Evolutionary conservation across 2,113 vertebrate species (phyloP).

Genomic region (Callipepla californica): DNA sequence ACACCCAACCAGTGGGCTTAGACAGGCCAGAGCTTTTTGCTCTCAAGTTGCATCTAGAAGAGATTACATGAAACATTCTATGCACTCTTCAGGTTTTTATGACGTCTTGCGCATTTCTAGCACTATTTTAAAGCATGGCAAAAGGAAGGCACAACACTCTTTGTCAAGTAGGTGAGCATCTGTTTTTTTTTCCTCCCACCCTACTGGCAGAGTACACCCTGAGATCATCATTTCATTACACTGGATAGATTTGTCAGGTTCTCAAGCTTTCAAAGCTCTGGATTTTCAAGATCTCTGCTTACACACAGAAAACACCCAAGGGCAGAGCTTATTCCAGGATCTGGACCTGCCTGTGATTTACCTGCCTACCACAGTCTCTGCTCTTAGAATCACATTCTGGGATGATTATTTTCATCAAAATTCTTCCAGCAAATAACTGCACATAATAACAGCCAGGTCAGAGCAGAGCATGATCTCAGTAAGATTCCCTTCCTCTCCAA

Average conservation of each 20-base stretch:
- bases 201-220: accelerated
- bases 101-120: not conserved
- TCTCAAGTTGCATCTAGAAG: not conserved
- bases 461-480: not conserved
- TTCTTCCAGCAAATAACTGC: not conserved
- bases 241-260: not conserved
- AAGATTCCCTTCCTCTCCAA: not conserved
- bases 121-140: not conserved
- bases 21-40: not conserved
- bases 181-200: not conserved
- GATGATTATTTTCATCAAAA: slow-evolving; percentile 1
- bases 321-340: not conserved
- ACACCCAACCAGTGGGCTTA: not conserved
- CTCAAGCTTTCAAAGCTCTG: not conserved
- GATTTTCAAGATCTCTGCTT: not conserved
- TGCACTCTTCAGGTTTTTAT: not conserved
- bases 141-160: not conserved
- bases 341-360: not conserved
- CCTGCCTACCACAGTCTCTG: not conserved
- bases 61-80: not conserved
- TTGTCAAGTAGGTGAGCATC: not conserved
- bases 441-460: not conserved
- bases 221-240: not conserved
- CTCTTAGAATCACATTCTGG: not conserved
- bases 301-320: not conserved